phyloP scores from a whole-genome alignment of 2,797 vertebrate genomes.

The Notamacropus eugenii region DNA sequence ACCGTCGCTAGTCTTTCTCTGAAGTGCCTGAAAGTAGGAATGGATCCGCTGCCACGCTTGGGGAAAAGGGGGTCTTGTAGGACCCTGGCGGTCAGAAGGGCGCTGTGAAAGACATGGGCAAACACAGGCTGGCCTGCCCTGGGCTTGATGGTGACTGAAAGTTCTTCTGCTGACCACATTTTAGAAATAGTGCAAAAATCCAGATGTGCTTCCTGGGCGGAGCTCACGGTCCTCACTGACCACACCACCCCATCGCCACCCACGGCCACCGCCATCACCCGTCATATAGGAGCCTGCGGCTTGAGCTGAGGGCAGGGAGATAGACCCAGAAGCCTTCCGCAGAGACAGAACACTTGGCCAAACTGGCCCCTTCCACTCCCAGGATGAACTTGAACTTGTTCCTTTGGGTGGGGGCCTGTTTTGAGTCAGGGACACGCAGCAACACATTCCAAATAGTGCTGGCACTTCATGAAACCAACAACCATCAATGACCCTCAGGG shows the following conservation, averaged over 20 bases:
- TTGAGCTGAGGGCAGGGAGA: constrained; percentile 75
- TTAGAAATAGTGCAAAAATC: constrained; percentile 82
- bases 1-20: constrained; percentile 84
- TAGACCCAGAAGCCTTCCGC: constrained; percentile 76
- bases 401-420: constrained; percentile 74
- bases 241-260: background rate
- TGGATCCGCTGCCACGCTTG: constrained; percentile 73
- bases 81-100: background rate
- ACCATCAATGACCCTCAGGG: constrained; percentile 75
- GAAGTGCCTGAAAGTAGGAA: constrained; percentile 88
- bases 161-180: constrained; percentile 78
- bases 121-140: constrained; percentile 56
- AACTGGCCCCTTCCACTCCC: constrained; percentile 81
- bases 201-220: constrained; percentile 84
- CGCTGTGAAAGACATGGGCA: background rate
- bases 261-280: background rate
- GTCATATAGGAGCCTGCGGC: constrained; percentile 73
- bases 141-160: constrained; percentile 76
- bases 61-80: background rate
- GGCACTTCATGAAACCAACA: constrained; percentile 83
- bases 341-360: constrained; percentile 81
- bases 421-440: constrained; percentile 80
- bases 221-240: constrained; percentile 36
- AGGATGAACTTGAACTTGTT: constrained; percentile 76
- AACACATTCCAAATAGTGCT: constrained; percentile 88